Evolutionary conservation across 92 coral and sea anemone genomes (phyloP).

Genomic region (Zoanthus sociatus): DNA sequence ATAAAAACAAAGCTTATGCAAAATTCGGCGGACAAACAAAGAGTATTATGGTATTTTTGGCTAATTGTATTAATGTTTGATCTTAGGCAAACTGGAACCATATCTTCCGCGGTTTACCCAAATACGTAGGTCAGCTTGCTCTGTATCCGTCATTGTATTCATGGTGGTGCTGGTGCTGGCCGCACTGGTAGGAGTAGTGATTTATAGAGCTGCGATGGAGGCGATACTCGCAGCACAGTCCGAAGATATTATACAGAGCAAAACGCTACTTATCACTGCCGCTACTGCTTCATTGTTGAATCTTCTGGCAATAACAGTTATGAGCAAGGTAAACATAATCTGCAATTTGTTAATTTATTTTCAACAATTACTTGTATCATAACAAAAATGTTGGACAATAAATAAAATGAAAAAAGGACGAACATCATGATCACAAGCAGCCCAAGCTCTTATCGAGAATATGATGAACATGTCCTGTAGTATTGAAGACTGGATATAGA

Average conservation of each 20-base stretch:
- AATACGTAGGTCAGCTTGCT: conserved; percentile 75
- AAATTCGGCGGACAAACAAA: too few species aligned
- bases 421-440: too few species aligned
- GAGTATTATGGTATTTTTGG: not conserved
- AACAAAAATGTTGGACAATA: too few species aligned
- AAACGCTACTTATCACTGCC: conserved; percentile 85
- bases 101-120: conserved; percentile 77
- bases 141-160: conserved; percentile 64
- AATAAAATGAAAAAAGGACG: too few species aligned
- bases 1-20: not conserved
- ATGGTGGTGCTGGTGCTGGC: conserved; percentile 88
- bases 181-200: conserved; percentile 86
- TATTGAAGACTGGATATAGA: too few species aligned
- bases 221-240: conserved; percentile 87
- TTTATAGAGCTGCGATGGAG: conserved; percentile 88
- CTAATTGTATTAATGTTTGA: not conserved
- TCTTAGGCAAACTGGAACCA: conserved; percentile 71
- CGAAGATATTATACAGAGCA: conserved; percentile 67
- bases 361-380: too few species aligned
- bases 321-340: conserved; percentile 58
- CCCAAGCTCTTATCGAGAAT: too few species aligned
- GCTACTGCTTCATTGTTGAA: conserved; percentile 84
- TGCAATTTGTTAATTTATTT: not conserved
- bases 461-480: too few species aligned
- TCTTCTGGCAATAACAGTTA: conserved; percentile 77